Conservation (phyloP, 35 echinoderm and acorn worm species). For the Lytechinus variegatus region DNA sequence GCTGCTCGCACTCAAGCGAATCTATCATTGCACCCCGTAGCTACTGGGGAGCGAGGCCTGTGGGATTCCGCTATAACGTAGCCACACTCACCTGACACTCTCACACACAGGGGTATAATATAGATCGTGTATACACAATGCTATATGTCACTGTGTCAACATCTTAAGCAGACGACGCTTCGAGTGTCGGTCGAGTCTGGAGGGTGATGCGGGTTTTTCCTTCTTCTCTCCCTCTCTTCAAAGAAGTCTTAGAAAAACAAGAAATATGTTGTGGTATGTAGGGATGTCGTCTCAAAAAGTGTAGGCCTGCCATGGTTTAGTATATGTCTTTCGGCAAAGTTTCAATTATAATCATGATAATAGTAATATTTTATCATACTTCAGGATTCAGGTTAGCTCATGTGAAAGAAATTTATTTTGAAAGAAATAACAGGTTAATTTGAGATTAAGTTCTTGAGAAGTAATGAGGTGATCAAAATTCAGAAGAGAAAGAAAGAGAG, state of each 20-base stretch:
- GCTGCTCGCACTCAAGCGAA: conserved; percentile 33
- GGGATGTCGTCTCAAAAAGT: not conserved
- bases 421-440: too few species aligned
- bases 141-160: conserved; percentile 14
- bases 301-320: not conserved
- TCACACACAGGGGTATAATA: conserved; percentile 12
- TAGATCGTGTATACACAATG: conserved; percentile 16
- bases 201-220: not conserved
- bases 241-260: not conserved
- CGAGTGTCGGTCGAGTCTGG: not conserved
- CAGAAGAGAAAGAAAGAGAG: too few species aligned
- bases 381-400: too few species aligned
- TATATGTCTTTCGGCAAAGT: not conserved
- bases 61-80: not conserved
- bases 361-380: too few species aligned
- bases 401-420: too few species aligned
- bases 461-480: too few species aligned
- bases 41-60: conserved; percentile 1
- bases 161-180: not conserved
- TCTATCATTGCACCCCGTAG: conserved; percentile 33
- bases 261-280: not conserved
- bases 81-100: not conserved
- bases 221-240: not conserved
- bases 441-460: too few species aligned
- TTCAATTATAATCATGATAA: not conserved